Evolutionary conservation across 2,888 invertebrate genomes (phyloP).

Genomic region (Thymelicus lineola): DNA sequence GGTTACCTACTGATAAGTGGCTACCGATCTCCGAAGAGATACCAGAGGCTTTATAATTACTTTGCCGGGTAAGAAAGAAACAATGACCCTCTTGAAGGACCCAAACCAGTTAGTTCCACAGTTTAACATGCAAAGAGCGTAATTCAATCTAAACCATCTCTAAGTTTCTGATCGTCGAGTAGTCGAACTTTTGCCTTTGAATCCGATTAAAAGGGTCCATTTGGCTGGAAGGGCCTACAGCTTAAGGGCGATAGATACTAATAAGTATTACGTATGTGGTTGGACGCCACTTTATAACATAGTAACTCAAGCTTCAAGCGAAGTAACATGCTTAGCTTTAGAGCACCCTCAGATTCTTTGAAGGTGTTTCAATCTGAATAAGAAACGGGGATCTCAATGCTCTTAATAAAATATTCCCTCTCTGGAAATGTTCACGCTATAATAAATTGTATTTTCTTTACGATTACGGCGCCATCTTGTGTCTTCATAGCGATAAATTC

Average conservation of each 20-base stretch:
- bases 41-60: not conserved
- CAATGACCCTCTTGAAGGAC: not conserved
- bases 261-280: not conserved
- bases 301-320: not conserved
- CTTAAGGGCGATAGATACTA: not conserved
- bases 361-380: not conserved
- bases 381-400: not conserved
- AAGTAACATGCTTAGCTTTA: not conserved
- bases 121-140: constrained; percentile 7
- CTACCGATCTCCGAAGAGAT: too few species aligned
- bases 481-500: constrained; percentile 6
- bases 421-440: not conserved
- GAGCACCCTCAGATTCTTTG: not conserved
- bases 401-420: not conserved
- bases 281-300: too few species aligned
- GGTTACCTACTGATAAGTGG: too few species aligned
- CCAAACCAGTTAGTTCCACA: not conserved
- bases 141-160: constrained; percentile 3
- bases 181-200: constrained; percentile 4
- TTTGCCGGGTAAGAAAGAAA: not conserved
- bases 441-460: not conserved
- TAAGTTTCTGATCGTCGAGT: not conserved
- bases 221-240: not conserved
- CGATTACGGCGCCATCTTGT: not conserved
- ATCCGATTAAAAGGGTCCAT: constrained; percentile 8